Conservation (phyloP, 92 coral and sea anemone species). For the Heteractis magnifica region DNA sequence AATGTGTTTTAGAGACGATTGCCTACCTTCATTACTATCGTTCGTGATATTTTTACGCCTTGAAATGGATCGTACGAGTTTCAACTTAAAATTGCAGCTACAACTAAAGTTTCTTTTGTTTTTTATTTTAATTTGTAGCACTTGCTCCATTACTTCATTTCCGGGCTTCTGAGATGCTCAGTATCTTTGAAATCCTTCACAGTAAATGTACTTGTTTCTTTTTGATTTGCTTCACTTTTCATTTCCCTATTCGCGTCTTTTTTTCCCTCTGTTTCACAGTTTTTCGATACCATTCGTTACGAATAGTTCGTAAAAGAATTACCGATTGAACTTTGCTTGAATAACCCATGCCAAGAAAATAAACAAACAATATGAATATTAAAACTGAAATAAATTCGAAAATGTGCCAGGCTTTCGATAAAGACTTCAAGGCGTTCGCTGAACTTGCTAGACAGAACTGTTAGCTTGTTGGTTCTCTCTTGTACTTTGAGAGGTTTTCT, state of each 20-base stretch:
- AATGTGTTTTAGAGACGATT: not conserved
- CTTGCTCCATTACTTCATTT: not conserved
- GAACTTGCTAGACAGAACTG: too few species aligned
- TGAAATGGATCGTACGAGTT: not conserved
- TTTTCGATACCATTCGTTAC: too few species aligned
- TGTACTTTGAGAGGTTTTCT: too few species aligned
- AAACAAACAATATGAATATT: too few species aligned
- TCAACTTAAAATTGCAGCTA: not conserved
- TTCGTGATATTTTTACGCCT: not conserved
- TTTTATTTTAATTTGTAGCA: not conserved
- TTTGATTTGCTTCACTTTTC: not conserved
- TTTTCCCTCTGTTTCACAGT: too few species aligned
- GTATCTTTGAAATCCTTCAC: not conserved
- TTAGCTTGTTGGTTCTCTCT: too few species aligned
- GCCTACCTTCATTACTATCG: not conserved
- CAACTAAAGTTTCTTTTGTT: not conserved
- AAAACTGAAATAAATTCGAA: too few species aligned
- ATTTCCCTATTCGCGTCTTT: not conserved
- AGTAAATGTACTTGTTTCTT: not conserved
- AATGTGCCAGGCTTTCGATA: too few species aligned
- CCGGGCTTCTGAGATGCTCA: not conserved
- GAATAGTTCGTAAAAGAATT: too few species aligned
- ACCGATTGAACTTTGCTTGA: too few species aligned
- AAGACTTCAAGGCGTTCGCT: too few species aligned
- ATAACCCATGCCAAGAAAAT: too few species aligned